Base-by-base conservation (phyloP, 2,797 vertebrate genomes). In the Sebastes iracundus region DNA sequence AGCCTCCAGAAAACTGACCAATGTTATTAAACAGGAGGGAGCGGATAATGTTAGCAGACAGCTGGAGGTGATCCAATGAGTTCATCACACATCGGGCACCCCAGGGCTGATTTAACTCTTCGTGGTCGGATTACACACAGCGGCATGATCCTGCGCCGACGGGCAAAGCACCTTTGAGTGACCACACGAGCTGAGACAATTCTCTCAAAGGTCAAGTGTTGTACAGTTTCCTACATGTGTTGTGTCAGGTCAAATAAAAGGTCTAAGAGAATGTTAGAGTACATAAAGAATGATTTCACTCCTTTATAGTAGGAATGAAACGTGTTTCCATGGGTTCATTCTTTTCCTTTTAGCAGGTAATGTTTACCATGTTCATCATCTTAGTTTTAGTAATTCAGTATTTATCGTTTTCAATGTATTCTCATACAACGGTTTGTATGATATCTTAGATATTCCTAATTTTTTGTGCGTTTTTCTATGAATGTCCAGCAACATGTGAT, bases 61-160 rank as follows among this genome's bases (percentile, higher is more conserved):
- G 82, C 83, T 90, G 85, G 83, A 83, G 79, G 80, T 58, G 76
- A 79, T 84, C 64, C 81, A 68, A 58, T 72, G 77, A 82, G 79
- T 75, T 90, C 83, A 79, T 84, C 81, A 67, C 84, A 87, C 87
- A 71, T 71, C 60, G 80, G 22, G 33, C 64, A 18, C 90, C 79
- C 2, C 27, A 2, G 66, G 92, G 85, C 81, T 73, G 80, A 88
- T 82, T 88, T 87, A 85, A 76, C 79, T 87, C 81, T 56, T 87
- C 72, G 58, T 23, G 79, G 72, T 63, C 62, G 80, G 76, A 80
- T 59, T 80, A 86, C 55, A 81, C 84, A 83, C 82, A 84, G 65
- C 84, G 63, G 72, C 67, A 75, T 87, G 85, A 93, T 92, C 77
- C 77, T 18, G 69, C 0, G 35, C 88, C 67, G 10, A n/a, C 62